Evolutionary conservation across 2,797 vertebrate genomes (phyloP).

Genomic region (Coregonus sp.): DNA sequence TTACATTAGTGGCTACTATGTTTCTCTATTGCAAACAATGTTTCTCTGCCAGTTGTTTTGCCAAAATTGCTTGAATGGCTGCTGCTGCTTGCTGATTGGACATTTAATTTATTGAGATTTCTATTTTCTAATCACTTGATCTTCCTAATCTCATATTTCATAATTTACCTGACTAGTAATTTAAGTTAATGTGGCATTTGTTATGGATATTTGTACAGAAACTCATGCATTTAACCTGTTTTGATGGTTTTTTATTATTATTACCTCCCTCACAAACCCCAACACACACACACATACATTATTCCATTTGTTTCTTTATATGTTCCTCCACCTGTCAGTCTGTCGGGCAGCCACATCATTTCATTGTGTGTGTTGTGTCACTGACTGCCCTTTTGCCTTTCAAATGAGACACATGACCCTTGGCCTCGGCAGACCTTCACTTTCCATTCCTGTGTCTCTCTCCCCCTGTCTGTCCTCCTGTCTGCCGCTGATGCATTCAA

Average conservation of each 20-base stretch:
- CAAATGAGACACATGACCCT: too few species aligned
- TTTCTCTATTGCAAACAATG: neutral
- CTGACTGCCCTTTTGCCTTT: too few species aligned
- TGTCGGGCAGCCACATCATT: constrained; percentile 13
- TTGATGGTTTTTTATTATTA: neutral
- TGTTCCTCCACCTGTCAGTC: constrained; percentile 34
- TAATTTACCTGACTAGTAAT: too few species aligned
- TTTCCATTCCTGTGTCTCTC: constrained; percentile 27
- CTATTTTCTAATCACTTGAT: too few species aligned
- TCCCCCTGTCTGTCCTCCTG: neutral
- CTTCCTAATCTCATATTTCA: too few species aligned
- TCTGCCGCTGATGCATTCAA: constrained; percentile 49
- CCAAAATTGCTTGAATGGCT: too few species aligned
- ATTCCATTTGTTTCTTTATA: constrained; percentile 59
- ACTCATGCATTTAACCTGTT: neutral
- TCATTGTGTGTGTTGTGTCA: constrained; percentile 6
- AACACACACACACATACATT: constrained; percentile 29
- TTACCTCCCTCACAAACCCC: neutral
- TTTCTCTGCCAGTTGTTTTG: too few species aligned
- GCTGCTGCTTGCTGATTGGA: neutral
- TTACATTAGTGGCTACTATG: constrained; percentile 21
- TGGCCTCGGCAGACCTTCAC: too few species aligned
- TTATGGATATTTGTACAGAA: neutral
- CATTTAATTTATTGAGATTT: too few species aligned
- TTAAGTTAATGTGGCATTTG: too few species aligned